Conservation (phyloP, 1,140 invertebrate species). For the Temnothorax curvispinosus region DNA sequence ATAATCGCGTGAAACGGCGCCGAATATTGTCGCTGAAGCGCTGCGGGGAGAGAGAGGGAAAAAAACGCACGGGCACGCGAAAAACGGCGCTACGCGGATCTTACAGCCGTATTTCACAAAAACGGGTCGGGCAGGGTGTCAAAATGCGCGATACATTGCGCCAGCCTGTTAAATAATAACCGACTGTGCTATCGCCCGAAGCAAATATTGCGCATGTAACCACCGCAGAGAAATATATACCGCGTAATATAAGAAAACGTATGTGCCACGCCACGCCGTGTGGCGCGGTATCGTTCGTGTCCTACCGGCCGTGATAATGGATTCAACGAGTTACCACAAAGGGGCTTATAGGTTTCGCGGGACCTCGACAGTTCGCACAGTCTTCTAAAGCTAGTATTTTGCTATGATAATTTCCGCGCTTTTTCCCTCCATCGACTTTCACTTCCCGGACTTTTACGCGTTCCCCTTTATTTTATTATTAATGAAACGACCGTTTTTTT, state of each 20-base stretch:
- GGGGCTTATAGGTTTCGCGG: background rate
- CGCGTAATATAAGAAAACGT: constrained; percentile 53
- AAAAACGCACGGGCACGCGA: constrained; percentile 2
- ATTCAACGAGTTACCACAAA: constrained; percentile 43
- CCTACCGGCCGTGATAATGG: constrained; percentile 45
- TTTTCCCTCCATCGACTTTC: background rate
- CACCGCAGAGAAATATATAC: constrained; percentile 43
- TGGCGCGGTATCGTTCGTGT: constrained; percentile 3
- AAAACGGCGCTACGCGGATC: constrained; percentile 44
- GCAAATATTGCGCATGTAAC: constrained; percentile 55
- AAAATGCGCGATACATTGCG: constrained; percentile 61
- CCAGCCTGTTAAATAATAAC: constrained; percentile 59
- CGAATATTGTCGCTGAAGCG: constrained; percentile 24
- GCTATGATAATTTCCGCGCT: background rate
- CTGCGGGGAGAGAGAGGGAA: background rate
- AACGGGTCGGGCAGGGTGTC: constrained; percentile 48
- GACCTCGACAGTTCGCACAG: background rate
- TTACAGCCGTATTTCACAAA: constrained; percentile 53
- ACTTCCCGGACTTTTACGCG: background rate
- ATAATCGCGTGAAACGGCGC: background rate
- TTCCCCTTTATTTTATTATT: background rate
- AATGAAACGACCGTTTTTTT: background rate
- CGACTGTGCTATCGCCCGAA: constrained; percentile 32
- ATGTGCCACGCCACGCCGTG: background rate
- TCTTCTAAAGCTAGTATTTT: background rate